Evolutionary conservation across 2,113 vertebrate species (phyloP).

Genomic region (Oryzias curvinotus): DNA sequence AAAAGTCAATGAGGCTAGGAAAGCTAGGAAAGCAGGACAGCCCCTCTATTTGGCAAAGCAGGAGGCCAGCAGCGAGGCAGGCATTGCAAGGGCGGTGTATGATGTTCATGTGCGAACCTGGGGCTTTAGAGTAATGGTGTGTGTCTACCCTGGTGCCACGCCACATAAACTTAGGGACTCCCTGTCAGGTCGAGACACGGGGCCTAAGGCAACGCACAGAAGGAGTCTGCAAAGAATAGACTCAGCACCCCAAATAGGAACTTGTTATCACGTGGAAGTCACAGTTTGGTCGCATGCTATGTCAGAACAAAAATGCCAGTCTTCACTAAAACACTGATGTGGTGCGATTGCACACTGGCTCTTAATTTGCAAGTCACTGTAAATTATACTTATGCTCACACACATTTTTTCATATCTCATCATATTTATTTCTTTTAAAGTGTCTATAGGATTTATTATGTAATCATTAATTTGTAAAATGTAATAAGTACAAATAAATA

Average conservation of each 20-base stretch:
- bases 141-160: conserved; percentile 64
- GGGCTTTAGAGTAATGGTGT: conserved; percentile 70
- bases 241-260: conserved; percentile 33
- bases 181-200: conserved; percentile 59
- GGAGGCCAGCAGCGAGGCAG: conserved; percentile 56
- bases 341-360: not conserved
- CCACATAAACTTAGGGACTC: conserved; percentile 70
- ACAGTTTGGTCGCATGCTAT: conserved; percentile 31
- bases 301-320: conserved; percentile 10
- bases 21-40: conserved; percentile 66
- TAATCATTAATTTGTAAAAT: conserved; percentile 1
- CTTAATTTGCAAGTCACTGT: not conserved
- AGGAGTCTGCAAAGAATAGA: conserved; percentile 53
- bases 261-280: conserved; percentile 28
- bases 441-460: conserved; percentile 1
- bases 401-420: too few relatives aligned
- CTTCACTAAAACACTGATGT: not conserved
- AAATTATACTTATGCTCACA: conserved; percentile 7
- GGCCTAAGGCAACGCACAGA: conserved; percentile 49
- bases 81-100: conserved; percentile 49
- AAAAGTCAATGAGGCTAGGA: conserved; percentile 71
- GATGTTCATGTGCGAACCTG: conserved; percentile 63
- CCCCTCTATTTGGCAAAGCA: conserved; percentile 65
- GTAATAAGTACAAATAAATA: conserved; percentile 8
- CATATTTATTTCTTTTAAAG: not conserved